Base-by-base conservation (phyloP, 2,888 invertebrate species). In the Lissonota sp. region DNA sequence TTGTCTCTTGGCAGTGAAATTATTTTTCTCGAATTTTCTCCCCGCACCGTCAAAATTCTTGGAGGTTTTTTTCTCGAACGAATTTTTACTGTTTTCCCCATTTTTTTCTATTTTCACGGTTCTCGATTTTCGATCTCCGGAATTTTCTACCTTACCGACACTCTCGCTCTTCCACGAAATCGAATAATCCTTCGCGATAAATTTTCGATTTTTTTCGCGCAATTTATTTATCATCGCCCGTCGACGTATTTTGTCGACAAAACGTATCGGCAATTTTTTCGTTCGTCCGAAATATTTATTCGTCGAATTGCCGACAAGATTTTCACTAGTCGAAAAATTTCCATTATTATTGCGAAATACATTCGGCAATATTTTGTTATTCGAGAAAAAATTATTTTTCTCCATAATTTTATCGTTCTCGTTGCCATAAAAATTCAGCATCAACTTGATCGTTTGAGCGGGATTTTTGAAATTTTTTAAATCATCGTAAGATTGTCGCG, bases 111-210 rank as follows among this genome's bases (percentile, higher is more conserved):
- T 10, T 26, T n/a, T 49, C 5, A 64, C 55, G 8, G 63, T 76
- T 10, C 76, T 55, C 6, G 57, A 77, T 58, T 70, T 77, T 7
- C 76, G 76, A 57, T 77, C 70, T 39, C 55, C 44, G 10, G n/a
- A 6, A 37, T 60, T 44, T 10, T 3, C 26, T 26, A 26, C 26
- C 26, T 26, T 26, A 26, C 26, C 26, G 26, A 26, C 26, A 14
- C 55, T 51, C 63, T 37, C 10, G 1, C 37, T 3, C 2, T 16
- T 12, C 8, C n/a, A 57, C 5, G 67, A 37, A 1, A 5, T 6
- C 0, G 70, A 5, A 63, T 44, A 12, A 79, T 58, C 64, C 51
- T 58, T 44, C 57, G 42, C n/a, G n/a, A 39, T 6, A 40, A 66
- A 39, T 26, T 40, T 40, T 5, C 66, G 60, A 57, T 12, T 74